Percentiles rank a stretch among this genome's conserved stretches.
phyloP scores from a whole-genome alignment of 2,113 vertebrate genomes.

The Crotalus viridis region DNA sequence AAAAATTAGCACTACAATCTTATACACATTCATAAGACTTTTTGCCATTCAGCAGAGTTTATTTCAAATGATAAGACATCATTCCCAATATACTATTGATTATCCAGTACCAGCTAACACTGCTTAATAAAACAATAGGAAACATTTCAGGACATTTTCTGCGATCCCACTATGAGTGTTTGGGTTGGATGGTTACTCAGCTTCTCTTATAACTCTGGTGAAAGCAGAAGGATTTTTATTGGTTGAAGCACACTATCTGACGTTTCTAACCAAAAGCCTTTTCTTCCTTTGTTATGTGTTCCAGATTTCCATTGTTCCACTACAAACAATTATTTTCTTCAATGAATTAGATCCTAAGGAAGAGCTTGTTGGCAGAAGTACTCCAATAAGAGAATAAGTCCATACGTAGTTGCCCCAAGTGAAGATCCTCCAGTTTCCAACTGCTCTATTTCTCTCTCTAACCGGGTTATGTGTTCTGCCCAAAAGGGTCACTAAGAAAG shows the following conservation, averaged over 20 bases:
- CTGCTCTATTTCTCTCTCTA: constrained; percentile 14
- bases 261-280: constrained; percentile 46
- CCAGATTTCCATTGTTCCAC: constrained; percentile 36
- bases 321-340: constrained; percentile 48
- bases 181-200: neutral
- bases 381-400: constrained; percentile 39
- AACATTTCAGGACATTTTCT: neutral
- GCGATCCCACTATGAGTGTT: neutral
- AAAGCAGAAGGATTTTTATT: constrained; percentile 35
- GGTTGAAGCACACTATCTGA: constrained; percentile 16
- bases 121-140: no score
- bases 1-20: no score
- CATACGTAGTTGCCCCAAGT: constrained; percentile 38
- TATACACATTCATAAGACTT: no score
- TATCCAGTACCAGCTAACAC: no score
- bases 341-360: constrained; percentile 48
- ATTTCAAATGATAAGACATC: no score
- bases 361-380: constrained; percentile 52
- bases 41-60: no score
- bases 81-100: no score
- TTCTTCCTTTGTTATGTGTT: constrained; percentile 43
- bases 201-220: constrained; percentile 22
- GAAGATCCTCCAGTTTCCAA: neutral
- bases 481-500: constrained; percentile 37
- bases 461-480: constrained; percentile 46